Percentiles rank a stretch among this genome's conserved stretches.
Conservation (phyloP, 2,113 vertebrate species). For the Gyps fulvus region DNA sequence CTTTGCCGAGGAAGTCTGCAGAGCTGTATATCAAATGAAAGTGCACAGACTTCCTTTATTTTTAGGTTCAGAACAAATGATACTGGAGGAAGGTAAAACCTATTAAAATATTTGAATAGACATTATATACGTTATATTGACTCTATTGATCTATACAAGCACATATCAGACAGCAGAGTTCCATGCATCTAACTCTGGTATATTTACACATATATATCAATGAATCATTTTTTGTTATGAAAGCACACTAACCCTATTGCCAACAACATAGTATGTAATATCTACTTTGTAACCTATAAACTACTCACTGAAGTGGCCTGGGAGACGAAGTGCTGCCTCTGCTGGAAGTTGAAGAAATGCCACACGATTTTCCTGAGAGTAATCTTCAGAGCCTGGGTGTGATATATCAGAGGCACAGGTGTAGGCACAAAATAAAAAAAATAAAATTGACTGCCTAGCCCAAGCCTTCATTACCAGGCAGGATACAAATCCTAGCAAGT, state of each 20-base stretch:
- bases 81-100: not conserved
- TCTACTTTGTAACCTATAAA: not conserved
- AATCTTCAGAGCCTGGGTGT: not conserved
- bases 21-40: not conserved
- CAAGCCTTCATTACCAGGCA: not conserved
- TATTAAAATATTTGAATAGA: not conserved
- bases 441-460: not conserved
- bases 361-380: not conserved
- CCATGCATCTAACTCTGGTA: not conserved
- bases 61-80: not conserved
- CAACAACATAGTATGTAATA: too few species aligned
- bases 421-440: not conserved
- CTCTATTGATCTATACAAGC: not conserved
- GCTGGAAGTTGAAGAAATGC: not conserved
- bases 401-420: not conserved
- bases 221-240: not conserved
- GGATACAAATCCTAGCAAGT: not conserved
- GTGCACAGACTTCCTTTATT: not conserved
- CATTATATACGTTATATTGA: not conserved
- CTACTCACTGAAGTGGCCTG: not conserved
- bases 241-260: not conserved
- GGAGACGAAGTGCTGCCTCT: not conserved
- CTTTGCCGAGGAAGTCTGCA: not conserved
- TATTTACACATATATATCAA: not conserved
- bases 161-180: not conserved